These are phyloP conservation scores for Brachionus angularis DNA, from an alignment of 1,140 invertebrate genomes.

Conservation along the genomic window DNA sequence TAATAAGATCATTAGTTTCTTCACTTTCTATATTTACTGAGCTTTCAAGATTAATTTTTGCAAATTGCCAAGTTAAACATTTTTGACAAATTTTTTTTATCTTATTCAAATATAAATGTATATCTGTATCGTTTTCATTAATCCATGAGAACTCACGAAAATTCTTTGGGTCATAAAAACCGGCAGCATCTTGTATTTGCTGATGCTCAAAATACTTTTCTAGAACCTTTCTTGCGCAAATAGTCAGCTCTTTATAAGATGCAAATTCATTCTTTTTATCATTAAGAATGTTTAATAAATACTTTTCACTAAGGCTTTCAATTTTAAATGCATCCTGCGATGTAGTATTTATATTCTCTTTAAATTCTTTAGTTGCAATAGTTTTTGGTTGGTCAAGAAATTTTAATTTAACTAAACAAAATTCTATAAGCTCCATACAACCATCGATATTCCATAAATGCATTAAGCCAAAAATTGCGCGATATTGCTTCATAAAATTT, in stretches of 20 bases:
- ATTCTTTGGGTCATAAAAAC: slow-evolving; percentile 7
- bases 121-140: neutral
- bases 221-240: slow-evolving; percentile 23
- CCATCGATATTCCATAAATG: slow-evolving; percentile 49
- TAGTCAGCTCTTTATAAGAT: slow-evolving; percentile 27
- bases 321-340: neutral
- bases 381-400: neutral
- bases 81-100: slow-evolving; percentile 25
- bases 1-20: slow-evolving; percentile 1
- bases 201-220: slow-evolving; percentile 43
- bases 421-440: slow-evolving; percentile 49
- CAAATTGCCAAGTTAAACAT: slow-evolving; percentile 44
- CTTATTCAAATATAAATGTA: slow-evolving; percentile 7
- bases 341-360: neutral
- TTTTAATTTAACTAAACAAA: slow-evolving; percentile 46
- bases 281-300: neutral
- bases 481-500: slow-evolving; percentile 45
- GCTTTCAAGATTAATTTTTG: neutral
- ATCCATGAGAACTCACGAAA: neutral
- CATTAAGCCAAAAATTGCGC: slow-evolving; percentile 48
- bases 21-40: neutral
- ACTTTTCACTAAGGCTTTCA: neutral
- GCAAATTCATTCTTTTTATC: slow-evolving; percentile 4
- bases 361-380: neutral
- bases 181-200: slow-evolving; percentile 10